These are phyloP conservation scores for Empis stercorea DNA, from an alignment of 2,888 invertebrate genomes.

Conservation along the genomic window DNA sequence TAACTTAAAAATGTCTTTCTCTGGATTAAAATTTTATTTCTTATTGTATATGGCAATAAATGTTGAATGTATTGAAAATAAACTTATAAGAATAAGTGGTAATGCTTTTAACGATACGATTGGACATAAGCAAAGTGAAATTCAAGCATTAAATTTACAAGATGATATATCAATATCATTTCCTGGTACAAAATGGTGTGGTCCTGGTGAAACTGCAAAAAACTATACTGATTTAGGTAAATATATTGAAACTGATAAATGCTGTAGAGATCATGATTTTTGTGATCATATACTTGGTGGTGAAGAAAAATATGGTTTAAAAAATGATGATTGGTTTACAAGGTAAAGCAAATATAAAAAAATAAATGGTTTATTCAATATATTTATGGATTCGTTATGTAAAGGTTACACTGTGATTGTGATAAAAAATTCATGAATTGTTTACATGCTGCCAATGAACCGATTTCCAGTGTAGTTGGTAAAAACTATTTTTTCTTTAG, in stretches of 20 bases:
- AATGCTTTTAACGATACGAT: conserved; percentile 23
- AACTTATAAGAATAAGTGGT: too few relatives aligned
- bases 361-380: neutral
- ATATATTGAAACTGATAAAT: conserved; percentile 62
- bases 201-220: neutral
- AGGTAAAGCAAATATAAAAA: conserved; percentile 2
- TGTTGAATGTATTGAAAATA: too few relatives aligned
- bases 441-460: conserved; percentile 9
- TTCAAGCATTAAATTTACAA: conserved; percentile 23
- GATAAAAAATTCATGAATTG: conserved; percentile 15
- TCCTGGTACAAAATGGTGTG: neutral
- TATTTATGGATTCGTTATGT: neutral
- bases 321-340: conserved; percentile 16
- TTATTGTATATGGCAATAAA: too few relatives aligned
- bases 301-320: conserved; percentile 14
- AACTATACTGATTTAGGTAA: conserved; percentile 52
- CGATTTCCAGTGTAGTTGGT: conserved; percentile 13
- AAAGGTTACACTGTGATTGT: conserved; percentile 16
- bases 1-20: too few relatives aligned
- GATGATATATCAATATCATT: conserved; percentile 8
- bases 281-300: conserved; percentile 23
- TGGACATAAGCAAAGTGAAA: conserved; percentile 33
- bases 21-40: too few relatives aligned
- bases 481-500: conserved; percentile 15
- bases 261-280: conserved; percentile 67